Evolutionary conservation across 1,140 invertebrate species (phyloP).

Genomic region (Bombus soroeensis): DNA sequence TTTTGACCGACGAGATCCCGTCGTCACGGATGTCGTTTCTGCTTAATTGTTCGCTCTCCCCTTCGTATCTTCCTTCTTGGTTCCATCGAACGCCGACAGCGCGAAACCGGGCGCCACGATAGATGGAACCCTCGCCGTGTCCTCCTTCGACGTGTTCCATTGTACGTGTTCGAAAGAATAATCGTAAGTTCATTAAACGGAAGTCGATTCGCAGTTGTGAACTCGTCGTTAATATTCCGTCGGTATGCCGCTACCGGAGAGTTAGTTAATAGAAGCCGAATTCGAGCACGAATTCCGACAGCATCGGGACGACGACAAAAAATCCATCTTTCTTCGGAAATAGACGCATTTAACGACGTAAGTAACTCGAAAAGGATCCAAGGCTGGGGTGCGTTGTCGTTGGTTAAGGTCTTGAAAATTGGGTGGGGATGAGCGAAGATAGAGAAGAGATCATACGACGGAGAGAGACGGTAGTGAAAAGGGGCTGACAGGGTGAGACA

Average conservation of each 20-base stretch:
- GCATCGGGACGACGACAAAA: conserved; percentile 2
- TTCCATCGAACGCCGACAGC: conserved; percentile 9
- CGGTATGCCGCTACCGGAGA: background rate
- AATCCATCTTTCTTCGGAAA: conserved; percentile 39
- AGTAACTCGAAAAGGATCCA: conserved; percentile 58
- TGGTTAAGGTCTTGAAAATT: conserved; percentile 38
- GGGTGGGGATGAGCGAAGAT: background rate
- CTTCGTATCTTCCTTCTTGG: conserved; percentile 61
- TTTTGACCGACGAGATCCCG: conserved; percentile 72
- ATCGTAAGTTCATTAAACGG: conserved; percentile 1
- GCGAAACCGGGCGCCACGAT: background rate
- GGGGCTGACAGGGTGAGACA: conserved; percentile 7
- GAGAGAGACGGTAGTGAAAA: conserved; percentile 9
- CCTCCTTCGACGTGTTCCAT: too few species aligned
- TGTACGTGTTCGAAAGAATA: background rate
- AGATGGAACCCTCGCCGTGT: background rate
- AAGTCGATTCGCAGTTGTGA: background rate
- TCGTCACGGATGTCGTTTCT: conserved; percentile 67
- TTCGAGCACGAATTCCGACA: background rate
- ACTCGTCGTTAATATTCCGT: conserved; percentile 28
- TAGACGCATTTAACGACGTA: conserved; percentile 61
- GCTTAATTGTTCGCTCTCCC: conserved; percentile 73
- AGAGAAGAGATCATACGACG: conserved; percentile 5
- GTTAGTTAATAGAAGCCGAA: background rate
- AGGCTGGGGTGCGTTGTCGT: conserved; percentile 54